Evolutionary conservation across 1,140 invertebrate genomes (phyloP), one percentile per base, ranked within the genome.

Genomic region (Hestina assimilis): DNA sequence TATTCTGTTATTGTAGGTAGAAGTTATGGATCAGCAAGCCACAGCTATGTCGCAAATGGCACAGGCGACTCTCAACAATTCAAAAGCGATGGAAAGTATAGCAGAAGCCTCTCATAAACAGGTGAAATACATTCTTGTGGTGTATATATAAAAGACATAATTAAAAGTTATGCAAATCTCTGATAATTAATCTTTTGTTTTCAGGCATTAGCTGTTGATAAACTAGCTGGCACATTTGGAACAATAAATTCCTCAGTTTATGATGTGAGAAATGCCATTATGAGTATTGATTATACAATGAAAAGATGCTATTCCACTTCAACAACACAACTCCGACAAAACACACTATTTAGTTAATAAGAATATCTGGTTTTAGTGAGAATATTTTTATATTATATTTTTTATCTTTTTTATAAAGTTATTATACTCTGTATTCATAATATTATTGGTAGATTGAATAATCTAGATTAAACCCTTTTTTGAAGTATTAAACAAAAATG

Each of bases 91-190:
- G 57, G 69, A 77, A 40, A 50, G 66, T 48, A 60, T 84, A 31
- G 81, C 81, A 21, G 78, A 83, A 26, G 68, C 79, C 9, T 75
- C 81, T n/a, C 69, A 81, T 54, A 66, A 74, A 48, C 81, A 84
- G 52, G 81, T 84, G 56, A 48, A n/a, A n/a, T n/a, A n/a, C 17
- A 17, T 19, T 19, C 20, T 42, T 21, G 11, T 9, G n/a, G 6
- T 31, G 6, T 31, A 5, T 31, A 5, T 31, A 31, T 26, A 26
- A 26, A 5, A 26, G 4, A 26, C 24, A 26, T 26, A 26, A 5
- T 4, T 26, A 26, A 26, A n/a, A 35, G 31, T 35, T 35, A 4
- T 9, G 12, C 4, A 5, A 43, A 46, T 46, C 4, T 28, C 17
- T 38, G 21, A 35, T 50, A n/a, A 14, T 1, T 21, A 17, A 9